phyloP scores from a whole-genome alignment of 2,113 vertebrate species.

The Xenus cinereus region DNA sequence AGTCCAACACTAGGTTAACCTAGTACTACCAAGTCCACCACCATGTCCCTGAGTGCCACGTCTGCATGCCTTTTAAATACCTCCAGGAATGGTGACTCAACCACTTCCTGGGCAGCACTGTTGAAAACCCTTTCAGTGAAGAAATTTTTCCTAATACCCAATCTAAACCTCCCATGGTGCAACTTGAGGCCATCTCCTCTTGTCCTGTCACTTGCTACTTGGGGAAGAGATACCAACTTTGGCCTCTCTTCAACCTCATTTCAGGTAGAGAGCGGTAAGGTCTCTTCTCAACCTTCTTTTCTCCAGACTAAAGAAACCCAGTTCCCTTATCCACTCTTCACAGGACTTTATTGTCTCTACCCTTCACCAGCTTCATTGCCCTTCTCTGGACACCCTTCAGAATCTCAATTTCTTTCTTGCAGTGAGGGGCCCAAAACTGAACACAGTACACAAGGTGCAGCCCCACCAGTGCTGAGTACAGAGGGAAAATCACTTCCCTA shows the following conservation, averaged over 20 bases:
- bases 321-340: background rate
- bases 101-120: background rate
- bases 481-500: no score
- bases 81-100: no score
- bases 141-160: background rate
- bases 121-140: background rate
- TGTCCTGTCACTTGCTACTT: rapidly evolving
- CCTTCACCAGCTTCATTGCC: background rate
- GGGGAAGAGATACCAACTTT: background rate
- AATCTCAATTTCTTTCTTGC: background rate
- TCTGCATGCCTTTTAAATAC: background rate
- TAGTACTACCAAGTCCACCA: background rate
- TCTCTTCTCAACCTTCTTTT: background rate
- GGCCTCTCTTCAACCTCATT: rapidly evolving
- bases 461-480: background rate
- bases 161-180: background rate
- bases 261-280: rapidly evolving
- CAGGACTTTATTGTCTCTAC: background rate
- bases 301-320: background rate
- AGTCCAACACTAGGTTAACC: background rate
- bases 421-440: background rate
- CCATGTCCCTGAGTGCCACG: rapidly evolving
- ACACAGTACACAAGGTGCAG: background rate
- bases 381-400: background rate
- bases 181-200: background rate